Evolutionary conservation across 2,888 invertebrate genomes (phyloP).

Genomic region (Ethmia dodecea): DNA sequence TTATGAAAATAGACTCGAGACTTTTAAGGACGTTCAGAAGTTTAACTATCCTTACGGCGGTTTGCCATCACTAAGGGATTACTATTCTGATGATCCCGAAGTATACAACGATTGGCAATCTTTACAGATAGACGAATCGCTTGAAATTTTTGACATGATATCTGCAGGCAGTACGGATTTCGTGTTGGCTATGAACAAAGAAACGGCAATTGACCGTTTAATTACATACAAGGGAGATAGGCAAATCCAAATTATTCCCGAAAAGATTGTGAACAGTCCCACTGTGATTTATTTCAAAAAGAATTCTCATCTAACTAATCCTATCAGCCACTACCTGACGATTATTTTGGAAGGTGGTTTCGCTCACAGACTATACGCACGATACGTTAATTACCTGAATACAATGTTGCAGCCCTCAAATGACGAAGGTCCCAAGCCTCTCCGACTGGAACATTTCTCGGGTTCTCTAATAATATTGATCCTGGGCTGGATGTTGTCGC

Average conservation of each 20-base stretch:
- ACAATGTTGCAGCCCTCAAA: constrained; percentile 19
- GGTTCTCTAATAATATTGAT: constrained; percentile 32
- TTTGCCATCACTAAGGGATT: constrained; percentile 30
- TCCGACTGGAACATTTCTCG: constrained; percentile 32
- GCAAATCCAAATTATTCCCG: constrained; percentile 40
- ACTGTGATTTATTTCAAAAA: constrained; percentile 44
- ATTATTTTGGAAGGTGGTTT: constrained; percentile 40
- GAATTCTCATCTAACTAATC: constrained; percentile 31
- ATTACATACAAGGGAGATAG: constrained; percentile 30
- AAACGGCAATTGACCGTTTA: constrained; percentile 31
- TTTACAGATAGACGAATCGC: constrained; percentile 21
- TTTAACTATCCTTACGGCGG: constrained; percentile 39
- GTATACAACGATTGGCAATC: constrained; percentile 38
- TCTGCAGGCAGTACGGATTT: constrained; percentile 35
- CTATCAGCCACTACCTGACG: constrained; percentile 31
- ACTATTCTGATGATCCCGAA: constrained; percentile 33
- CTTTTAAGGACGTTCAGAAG: constrained; percentile 31
- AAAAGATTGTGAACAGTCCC: constrained; percentile 47
- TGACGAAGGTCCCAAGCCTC: constrained; percentile 14
- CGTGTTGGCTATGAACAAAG: constrained; percentile 41
- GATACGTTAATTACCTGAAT: constrained; percentile 24
- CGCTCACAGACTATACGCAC: constrained; percentile 26
- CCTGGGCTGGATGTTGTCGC: constrained; percentile 34
- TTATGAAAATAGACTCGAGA: constrained; percentile 28
- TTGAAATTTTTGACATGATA: constrained; percentile 29